Base-by-base conservation (phyloP, 1,140 invertebrate genomes). In the Meloidogyne chitwoodi region DNA sequence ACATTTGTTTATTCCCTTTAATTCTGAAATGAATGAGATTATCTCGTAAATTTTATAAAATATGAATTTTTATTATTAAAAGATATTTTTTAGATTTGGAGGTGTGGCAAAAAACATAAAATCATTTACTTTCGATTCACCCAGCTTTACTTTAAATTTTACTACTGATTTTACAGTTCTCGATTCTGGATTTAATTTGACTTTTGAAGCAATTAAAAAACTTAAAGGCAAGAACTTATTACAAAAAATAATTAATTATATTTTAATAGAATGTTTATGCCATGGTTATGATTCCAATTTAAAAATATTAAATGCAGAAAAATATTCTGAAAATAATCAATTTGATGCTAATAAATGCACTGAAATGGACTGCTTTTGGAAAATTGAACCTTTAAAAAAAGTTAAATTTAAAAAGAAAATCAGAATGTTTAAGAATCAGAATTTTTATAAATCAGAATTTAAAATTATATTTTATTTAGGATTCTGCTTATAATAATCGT, bases 281-380 rank as follows among this genome's bases (percentile, higher is more conserved):
- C 29, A 65, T 65, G 63, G 29, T 24, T 22, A 14, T 65, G 16
- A 19, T 48, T 0, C 14, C 14, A 48, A 48, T 65, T 65, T 27
- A 19, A 26, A 67, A 67, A 67, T 31, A 34, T 67, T 67, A 12
- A 26, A 24, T 26, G 34, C 3, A 12, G 26, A 27, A 22, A 24
- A 44, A 11, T 24, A 71, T 29, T 48, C 74, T n/a, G 76, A 48
- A 34, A n/a, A 62, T 2, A 66, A 75, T 26, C 29, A 44, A 26
- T 66, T 61, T 62, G 26, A 56, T 16, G 24, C 19, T 16, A 29
- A 73, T 41, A 64, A 77, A 5, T 78, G 77, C 26, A 38, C 44
- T 34, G 80, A n/a, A 29, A 79, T 80, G 79, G 79, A 80, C 68
- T 80, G 79, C 31, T 82, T 80, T 34, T 80, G 79, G 79, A 19